These are phyloP conservation scores for Acrocephalus arundinaceus DNA, from an alignment of 2,113 vertebrate species.

Conservation along the genomic window DNA sequence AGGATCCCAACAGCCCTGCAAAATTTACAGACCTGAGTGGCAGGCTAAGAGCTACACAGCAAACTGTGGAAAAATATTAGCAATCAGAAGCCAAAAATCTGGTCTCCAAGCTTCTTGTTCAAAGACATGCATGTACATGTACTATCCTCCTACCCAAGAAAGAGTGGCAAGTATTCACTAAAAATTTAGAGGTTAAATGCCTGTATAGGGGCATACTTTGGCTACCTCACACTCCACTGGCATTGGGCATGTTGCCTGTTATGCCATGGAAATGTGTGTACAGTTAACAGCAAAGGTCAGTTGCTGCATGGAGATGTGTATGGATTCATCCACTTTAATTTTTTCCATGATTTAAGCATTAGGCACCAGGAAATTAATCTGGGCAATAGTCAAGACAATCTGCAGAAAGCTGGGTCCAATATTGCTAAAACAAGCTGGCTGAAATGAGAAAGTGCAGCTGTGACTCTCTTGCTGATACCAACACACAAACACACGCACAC, in stretches of 20 bases:
- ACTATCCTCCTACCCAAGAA: neutral
- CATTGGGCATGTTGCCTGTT: neutral
- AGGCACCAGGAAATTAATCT: slow-evolving; percentile 39
- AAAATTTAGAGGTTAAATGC: neutral
- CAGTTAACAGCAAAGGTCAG: neutral
- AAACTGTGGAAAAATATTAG: slow-evolving; percentile 2
- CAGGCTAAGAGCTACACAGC: neutral
- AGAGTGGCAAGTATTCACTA: neutral
- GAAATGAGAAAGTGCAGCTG: slow-evolving; percentile 41
- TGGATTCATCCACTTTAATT: neutral
- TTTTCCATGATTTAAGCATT: slow-evolving; percentile 26
- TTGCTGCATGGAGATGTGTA: neutral
- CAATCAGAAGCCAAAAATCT: slow-evolving; percentile 7
- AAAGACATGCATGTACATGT: neutral
- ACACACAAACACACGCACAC: neutral
- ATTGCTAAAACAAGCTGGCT: slow-evolving; percentile 39
- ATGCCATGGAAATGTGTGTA: neutral
- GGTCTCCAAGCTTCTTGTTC: neutral
- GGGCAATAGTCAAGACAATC: slow-evolving; percentile 33
- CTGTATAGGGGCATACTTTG: rapidly evolving
- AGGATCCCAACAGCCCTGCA: slow-evolving; percentile 1
- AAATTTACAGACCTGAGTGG: neutral
- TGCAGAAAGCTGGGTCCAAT: slow-evolving; percentile 16
- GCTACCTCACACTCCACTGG: neutral
- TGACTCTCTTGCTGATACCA: neutral